These are phyloP conservation scores for Netelia fuscicornis DNA, from an alignment of 2,888 invertebrate species.

Conservation along the genomic window DNA sequence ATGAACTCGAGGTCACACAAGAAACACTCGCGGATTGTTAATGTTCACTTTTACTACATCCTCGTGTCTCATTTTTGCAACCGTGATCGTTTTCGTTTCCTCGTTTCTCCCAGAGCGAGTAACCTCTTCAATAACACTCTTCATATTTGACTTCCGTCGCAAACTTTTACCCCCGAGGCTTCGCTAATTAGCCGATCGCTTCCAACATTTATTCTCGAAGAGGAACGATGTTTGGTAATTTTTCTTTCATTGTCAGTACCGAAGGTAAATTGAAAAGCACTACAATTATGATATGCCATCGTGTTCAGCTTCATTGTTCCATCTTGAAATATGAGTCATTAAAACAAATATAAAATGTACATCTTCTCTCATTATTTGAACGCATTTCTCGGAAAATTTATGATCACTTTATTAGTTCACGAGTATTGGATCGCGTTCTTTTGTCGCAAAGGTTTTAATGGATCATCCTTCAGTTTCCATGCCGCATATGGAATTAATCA, in stretches of 20 bases:
- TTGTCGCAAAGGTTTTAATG: not conserved
- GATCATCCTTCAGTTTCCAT: not conserved
- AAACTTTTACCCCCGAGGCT: not conserved
- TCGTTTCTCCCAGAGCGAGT: not conserved
- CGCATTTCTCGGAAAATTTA: constrained; percentile 6
- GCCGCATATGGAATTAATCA: constrained; percentile 31
- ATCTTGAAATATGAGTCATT: not conserved
- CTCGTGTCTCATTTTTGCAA: constrained; percentile 2
- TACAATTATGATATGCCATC: not conserved
- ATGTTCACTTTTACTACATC: constrained; percentile 1
- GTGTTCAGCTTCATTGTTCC: not conserved
- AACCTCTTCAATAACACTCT: not conserved
- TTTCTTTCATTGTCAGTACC: not conserved
- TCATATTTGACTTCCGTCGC: not conserved
- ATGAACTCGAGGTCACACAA: constrained; percentile 43
- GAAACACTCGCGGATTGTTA: constrained; percentile 15
- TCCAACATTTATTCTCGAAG: not conserved
- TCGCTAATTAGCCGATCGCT: constrained; percentile 37
- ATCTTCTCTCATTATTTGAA: not conserved
- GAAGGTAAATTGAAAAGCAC: constrained; percentile 15
- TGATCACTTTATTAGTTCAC: not conserved
- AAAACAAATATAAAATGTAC: not conserved
- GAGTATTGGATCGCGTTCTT: not conserved
- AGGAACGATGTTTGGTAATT: not conserved
- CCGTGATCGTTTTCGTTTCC: constrained; percentile 12